Conservation (phyloP, 2,888 invertebrate species). For the Eilema griseolum region DNA sequence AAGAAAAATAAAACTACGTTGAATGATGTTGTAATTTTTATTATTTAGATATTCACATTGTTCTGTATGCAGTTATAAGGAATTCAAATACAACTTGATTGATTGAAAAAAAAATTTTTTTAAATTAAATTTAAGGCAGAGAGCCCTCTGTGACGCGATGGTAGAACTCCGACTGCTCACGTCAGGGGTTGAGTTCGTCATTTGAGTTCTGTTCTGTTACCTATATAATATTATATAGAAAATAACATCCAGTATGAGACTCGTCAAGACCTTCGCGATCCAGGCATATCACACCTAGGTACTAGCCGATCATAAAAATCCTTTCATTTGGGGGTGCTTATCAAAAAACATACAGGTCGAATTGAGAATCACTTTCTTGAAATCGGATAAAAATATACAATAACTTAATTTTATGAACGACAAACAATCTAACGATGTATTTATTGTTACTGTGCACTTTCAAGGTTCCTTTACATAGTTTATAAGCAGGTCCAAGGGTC, state of each 20-base stretch:
- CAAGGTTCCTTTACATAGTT: not conserved
- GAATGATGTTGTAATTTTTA: not conserved
- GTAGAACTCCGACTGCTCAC: not conserved
- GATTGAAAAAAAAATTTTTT: not conserved
- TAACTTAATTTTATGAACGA: not conserved
- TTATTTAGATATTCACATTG: not conserved
- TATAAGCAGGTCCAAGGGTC: slow-evolving; percentile 1
- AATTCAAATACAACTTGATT: not conserved
- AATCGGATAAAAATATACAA: not conserved
- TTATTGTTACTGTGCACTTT: not conserved
- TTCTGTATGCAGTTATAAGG: not conserved
- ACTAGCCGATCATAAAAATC: too few species aligned
- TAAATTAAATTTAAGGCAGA: not conserved
- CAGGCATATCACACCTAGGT: too few species aligned
- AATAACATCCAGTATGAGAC: too few species aligned
- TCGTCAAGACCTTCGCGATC: too few species aligned
- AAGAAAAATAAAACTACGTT: not conserved
- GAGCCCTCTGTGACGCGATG: not conserved
- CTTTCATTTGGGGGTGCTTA: too few species aligned
- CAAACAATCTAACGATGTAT: not conserved
- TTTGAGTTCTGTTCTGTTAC: too few species aligned
- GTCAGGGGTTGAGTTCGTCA: not conserved
- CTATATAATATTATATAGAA: too few species aligned
- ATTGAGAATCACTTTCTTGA: too few species aligned
- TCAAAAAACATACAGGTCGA: too few species aligned